Base-by-base conservation (phyloP, 2,888 invertebrate species). In the Automeris io region DNA sequence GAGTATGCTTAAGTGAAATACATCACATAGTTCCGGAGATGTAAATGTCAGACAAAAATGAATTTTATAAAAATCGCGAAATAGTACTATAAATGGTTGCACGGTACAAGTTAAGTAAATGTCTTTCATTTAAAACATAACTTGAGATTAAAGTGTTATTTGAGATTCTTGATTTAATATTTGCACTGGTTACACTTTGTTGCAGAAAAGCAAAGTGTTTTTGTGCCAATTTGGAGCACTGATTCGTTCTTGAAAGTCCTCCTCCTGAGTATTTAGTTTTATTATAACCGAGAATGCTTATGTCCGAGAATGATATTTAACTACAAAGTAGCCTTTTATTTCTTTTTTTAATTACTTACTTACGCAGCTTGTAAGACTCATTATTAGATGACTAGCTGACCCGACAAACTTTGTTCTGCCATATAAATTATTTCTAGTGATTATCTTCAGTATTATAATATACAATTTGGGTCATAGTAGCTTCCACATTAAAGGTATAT, bases 1-100 rank as follows among this genome's bases (percentile, higher is more conserved):
- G 40, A 41, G 37, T 34, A 35, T 32, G 32, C 26, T 39, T 37
- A 43, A 38, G 36, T 12, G 29, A 31, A 26, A 36, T 41, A 42
- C 41, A 46, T 43, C 26, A 32, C 21, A 39, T 23, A 24, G 42
- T 52, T 51, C 46, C 51, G 52, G 36, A 18, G 40, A 26, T 23
- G 32, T 40, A 37, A 50, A 46, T 50, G 47, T 48, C 43, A 50
- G 35, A 26, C 33, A 31, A 34, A 25, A 16, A 18, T 23, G 4
- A 6, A n/a, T 11, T 5, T 11, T 9, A 16, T 5, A 18, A 24
- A 31, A 22, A 32, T 11, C 11, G 22, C 16, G 7, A 23, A 18
- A 12, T 3, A 7, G 23, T 22, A 13, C 37, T 31, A 18, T 11
- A 29, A 29, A n/a, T 16, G 26, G 2, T 16, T 16, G 16, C 16